A percentile compares a stretch with the other conserved stretches of the same genome.
These are phyloP conservation scores for Papilio xuthus DNA, from an alignment of 1,140 invertebrate genomes.

Conservation along the genomic window DNA sequence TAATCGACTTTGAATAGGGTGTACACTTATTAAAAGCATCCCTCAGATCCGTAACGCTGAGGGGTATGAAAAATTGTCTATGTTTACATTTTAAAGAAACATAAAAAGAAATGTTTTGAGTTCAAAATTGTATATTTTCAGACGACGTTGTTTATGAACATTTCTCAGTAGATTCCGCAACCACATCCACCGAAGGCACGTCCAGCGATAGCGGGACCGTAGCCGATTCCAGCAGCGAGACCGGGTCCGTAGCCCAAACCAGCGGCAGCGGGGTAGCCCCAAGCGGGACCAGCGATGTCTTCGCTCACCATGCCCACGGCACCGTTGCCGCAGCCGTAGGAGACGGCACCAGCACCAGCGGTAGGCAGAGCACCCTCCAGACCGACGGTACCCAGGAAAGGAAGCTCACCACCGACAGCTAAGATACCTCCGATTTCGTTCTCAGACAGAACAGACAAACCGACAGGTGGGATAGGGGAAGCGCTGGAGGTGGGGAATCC, in stretches of 20 bases:
- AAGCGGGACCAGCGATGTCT: slow-evolving; percentile 35
- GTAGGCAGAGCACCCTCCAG: slow-evolving; percentile 51
- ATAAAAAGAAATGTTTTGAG: not conserved
- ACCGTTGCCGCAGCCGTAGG: slow-evolving; percentile 54
- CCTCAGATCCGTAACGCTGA: too few relatives aligned
- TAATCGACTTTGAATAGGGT: too few relatives aligned
- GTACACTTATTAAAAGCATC: too few relatives aligned
- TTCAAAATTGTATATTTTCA: not conserved
- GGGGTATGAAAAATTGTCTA: not conserved
- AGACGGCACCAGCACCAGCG: slow-evolving; percentile 50
- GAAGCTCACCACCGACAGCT: slow-evolving; percentile 48
- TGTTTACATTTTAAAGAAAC: not conserved
- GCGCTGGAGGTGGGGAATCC: too few relatives aligned
- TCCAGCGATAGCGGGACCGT: slow-evolving; percentile 10
- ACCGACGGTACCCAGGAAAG: slow-evolving; percentile 55
- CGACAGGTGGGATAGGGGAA: too few relatives aligned
- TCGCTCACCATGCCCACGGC: slow-evolving; percentile 51
- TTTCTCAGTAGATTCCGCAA: not conserved
- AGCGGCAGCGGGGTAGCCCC: slow-evolving; percentile 31
- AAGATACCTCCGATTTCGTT: slow-evolving; percentile 52
- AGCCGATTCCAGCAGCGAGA: slow-evolving; percentile 7
- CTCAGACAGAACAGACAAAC: slow-evolving; percentile 52
- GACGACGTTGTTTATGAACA: not conserved
- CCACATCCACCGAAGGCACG: slow-evolving; percentile 16
- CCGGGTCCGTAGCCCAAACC: slow-evolving; percentile 36